Base-by-base conservation (phyloP, 2,888 invertebrate genomes). In the Netelia virgata region DNA sequence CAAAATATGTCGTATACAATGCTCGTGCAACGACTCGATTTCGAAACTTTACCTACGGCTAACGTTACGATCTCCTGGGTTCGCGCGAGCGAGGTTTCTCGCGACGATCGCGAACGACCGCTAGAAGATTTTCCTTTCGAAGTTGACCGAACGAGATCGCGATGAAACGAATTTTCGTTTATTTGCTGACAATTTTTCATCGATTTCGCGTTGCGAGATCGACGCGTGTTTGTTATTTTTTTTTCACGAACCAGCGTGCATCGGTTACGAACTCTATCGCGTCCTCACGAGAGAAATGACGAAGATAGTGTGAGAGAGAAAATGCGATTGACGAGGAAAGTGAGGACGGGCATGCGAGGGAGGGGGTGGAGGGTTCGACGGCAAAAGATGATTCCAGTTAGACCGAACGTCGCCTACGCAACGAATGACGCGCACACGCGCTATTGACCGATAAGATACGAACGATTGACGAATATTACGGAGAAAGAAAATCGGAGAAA, bases 401-500 rank as follows among this genome's bases (percentile, higher is more conserved):
- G 87, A 87, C 87, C 14, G 82, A 87, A 78, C 70, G 86, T 78
- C 87, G 83, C 87, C 87, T 82, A 87, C 87, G 84, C 84, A 76
- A 74, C 76, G 76, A 50, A 64, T 53, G 66, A 73, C 64, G 64
- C 72, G 81, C 74, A 78, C 81, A 70, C 74, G 77, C 76, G 82
- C 75, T 87, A 81, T 70, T 82, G 86, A 82, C 83, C 77, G 82
- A 87, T 86, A 87, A 86, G 86, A 86, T 82, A 79, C 61, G 59
- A 69, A 82, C 53, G 59, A 69, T 78, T 75, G 82, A 82, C 66
- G 79, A 72, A 64, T 72, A 47, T 66, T 64, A 75, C 41, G 2
- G n/a, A 63, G 47, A 23, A 75, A 43, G 64, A 66, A 47, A 47
- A 14, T 47, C 14, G 14, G 14, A 10, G 14, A 10, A 1, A 47